phyloP scores from a whole-genome alignment of 2,113 vertebrate species.

The Setophaga coronata region DNA sequence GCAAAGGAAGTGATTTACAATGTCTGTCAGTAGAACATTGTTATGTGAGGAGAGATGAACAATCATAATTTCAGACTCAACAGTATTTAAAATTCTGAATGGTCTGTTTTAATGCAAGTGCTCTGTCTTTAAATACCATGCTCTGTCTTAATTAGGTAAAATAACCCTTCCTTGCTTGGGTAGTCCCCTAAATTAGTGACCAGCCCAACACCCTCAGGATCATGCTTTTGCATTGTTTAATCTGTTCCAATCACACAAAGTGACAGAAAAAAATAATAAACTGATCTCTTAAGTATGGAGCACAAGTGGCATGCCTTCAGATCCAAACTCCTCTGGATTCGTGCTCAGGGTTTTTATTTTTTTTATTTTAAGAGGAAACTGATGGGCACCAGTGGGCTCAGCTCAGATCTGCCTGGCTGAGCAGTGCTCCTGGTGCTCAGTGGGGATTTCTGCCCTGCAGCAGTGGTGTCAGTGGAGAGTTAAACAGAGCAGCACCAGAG shows the following conservation, averaged over 20 bases:
- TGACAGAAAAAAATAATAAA: conserved; percentile 27
- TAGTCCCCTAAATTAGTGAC: conserved; percentile 65
- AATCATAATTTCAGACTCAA: conserved; percentile 68
- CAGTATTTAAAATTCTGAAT: conserved; percentile 70
- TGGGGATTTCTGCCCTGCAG: neutral
- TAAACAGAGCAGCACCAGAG: neutral
- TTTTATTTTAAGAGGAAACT: neutral
- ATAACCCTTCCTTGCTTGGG: conserved; percentile 67
- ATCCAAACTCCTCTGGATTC: neutral
- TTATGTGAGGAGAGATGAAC: conserved; percentile 54
- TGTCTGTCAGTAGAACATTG: conserved; percentile 41
- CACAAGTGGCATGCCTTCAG: neutral
- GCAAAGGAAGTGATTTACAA: conserved; percentile 36
- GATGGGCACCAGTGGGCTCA: neutral
- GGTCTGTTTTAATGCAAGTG: conserved; percentile 68
- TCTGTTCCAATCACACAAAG: neutral
- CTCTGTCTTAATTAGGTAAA: conserved; percentile 74
- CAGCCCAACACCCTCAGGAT: conserved; percentile 11
- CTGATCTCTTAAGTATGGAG: neutral
- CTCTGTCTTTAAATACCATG: conserved; percentile 52
- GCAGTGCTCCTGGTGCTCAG: accelerated
- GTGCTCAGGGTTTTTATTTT: neutral
- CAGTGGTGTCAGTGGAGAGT: neutral
- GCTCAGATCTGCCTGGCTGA: neutral
- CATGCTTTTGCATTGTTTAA: conserved; percentile 16